Conservation (phyloP, 2,113 vertebrate genomes). For the Xiphorhynchus elegans region DNA sequence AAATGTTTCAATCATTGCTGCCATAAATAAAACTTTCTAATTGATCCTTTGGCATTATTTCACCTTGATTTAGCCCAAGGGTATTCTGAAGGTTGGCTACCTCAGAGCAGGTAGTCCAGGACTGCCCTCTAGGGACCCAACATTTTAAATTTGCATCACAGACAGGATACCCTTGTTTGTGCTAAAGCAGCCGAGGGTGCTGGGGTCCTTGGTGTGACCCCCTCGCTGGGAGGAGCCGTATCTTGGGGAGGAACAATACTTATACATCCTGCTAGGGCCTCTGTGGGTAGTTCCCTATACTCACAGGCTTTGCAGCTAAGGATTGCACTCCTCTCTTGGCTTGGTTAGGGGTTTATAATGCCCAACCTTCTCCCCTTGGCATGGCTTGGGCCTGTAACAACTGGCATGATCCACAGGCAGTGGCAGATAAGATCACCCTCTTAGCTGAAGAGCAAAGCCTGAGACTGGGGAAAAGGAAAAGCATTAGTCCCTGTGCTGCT, state of each 20-base stretch:
- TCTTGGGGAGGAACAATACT: background rate
- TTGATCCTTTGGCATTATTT: background rate
- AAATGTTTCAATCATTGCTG: background rate
- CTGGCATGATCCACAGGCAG: background rate
- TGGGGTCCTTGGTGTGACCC: background rate
- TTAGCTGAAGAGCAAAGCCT: background rate
- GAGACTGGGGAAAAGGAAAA: background rate
- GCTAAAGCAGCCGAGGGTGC: background rate
- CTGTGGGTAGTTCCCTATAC: background rate
- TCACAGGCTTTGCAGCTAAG: background rate
- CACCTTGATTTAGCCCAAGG: background rate
- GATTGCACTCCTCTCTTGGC: background rate
- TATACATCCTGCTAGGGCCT: background rate
- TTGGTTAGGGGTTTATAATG: background rate
- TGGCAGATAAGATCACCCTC: background rate
- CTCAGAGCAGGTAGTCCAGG: background rate
- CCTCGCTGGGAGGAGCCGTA: background rate
- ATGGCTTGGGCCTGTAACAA: background rate
- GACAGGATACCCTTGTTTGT: background rate
- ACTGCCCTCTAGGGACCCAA: background rate
- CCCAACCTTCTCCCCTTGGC: background rate
- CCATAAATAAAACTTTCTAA: background rate
- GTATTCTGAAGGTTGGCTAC: background rate
- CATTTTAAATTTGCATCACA: background rate
- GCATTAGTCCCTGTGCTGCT: background rate